Evolutionary conservation across 2,888 invertebrate species (phyloP), one percentile per base, ranked within the genome.

Genomic region (Podotricha telesiphe): DNA sequence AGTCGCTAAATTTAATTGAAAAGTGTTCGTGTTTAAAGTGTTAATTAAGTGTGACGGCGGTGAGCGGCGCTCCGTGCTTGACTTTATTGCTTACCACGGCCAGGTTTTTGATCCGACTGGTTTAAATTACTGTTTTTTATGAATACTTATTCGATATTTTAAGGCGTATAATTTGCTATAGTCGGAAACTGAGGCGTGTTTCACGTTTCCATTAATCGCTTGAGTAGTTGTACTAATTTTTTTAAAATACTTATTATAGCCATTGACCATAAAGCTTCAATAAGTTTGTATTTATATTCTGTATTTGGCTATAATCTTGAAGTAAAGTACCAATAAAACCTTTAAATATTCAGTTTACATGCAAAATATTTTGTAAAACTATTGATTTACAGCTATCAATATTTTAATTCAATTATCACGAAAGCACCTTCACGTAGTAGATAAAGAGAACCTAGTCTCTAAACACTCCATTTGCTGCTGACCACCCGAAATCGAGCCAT

Each of bases 171-270:
- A 87, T 88, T 89, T 87, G 84, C 81, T 83, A 82, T 86, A 85
- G 83, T 85, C 85, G 80, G 80, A 83, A 85, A 85, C 79, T 78
- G 86, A 79, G 81, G 89, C 86, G 85, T 82, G 86, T 89, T 91
- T 89, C 89, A 84, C 86, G 89, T 88, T 90, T 88, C 87, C 85
- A 91, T 92, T 91, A 91, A 86, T 79, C 90, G 92, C 80, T 90
- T 86, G 87, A 91, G 82, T 89, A 86, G 89, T 83, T 88, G 89
- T 82, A 88, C 89, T 88, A 87, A 88, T 89, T 91, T 91, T 74
- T 90, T 89, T 87, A 82, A 82, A 86, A 85, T 86, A 80, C 87
- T 85, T 86, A 80, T 88, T 86, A 87, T 85, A 80, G 82, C 77
- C 83, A 13, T n/a, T n/a, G n/a, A n/a, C n/a, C n/a, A n/a, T n/a